Evolutionary conservation across 2,888 invertebrate genomes (phyloP).

Genomic region (Amblyjoppa proteus): DNA sequence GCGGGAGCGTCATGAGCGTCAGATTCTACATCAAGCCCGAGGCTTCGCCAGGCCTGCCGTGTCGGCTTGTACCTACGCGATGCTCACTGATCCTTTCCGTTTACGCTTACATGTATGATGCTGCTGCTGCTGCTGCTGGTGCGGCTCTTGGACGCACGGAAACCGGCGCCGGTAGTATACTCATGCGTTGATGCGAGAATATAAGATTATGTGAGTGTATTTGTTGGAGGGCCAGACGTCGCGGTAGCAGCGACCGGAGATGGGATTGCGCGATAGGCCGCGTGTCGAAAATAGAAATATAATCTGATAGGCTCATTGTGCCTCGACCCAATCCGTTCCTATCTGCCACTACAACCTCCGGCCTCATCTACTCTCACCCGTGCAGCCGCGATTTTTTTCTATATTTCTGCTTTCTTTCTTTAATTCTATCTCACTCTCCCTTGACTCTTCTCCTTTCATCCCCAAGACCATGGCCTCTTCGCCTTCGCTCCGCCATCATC

Average conservation of each 20-base stretch:
- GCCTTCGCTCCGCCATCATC: conserved; percentile 46
- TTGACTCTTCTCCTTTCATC: conserved; percentile 41
- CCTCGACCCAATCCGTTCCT: conserved; percentile 81
- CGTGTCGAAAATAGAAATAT: conserved; percentile 85
- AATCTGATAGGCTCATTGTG: conserved; percentile 85
- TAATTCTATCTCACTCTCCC: conserved; percentile 41
- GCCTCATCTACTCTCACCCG: conserved; percentile 59
- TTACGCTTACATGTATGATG: conserved; percentile 56
- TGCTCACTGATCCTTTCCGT: conserved; percentile 61
- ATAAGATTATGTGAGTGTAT: conserved; percentile 35
- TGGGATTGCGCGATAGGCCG: conserved; percentile 84
- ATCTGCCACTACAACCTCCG: conserved; percentile 78
- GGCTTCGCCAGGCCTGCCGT: conserved; percentile 57
- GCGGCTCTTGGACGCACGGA: conserved; percentile 13
- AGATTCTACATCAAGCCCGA: conserved; percentile 64
- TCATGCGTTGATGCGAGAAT: conserved; percentile 58
- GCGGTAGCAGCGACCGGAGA: conserved; percentile 81
- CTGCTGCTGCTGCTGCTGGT: conserved; percentile 30
- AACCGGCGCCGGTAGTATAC: neutral
- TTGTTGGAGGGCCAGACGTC: conserved; percentile 60
- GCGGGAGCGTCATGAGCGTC: conserved; percentile 54
- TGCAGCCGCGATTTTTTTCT: conserved; percentile 47
- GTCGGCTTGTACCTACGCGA: conserved; percentile 56
- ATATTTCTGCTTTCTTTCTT: conserved; percentile 61
- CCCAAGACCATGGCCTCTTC: conserved; percentile 47